Evolutionary conservation across 2,113 vertebrate species (phyloP).

Genomic region (Oryzias melastigma): DNA sequence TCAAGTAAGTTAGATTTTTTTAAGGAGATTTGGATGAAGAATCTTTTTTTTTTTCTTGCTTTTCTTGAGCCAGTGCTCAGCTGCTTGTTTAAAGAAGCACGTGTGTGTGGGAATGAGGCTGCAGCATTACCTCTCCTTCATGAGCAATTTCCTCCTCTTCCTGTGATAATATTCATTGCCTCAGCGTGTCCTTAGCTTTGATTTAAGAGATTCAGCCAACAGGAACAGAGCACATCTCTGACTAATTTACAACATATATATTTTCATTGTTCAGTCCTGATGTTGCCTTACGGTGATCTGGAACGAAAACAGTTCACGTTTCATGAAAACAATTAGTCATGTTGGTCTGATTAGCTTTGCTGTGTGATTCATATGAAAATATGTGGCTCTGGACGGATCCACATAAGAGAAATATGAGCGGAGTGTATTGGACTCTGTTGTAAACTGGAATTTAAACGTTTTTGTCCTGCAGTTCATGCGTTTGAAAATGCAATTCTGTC

Average conservation of each 20-base stretch:
- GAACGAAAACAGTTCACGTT: neutral
- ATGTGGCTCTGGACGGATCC: conserved; percentile 28
- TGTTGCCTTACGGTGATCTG: conserved; percentile 24
- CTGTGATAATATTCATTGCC: conserved; percentile 67
- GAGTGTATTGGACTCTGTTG: conserved; percentile 48
- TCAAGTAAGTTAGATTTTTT: conserved; percentile 2
- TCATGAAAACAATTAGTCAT: conserved; percentile 31
- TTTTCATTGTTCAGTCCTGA: neutral
- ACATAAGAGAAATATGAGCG: conserved; percentile 28
- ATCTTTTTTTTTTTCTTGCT: conserved; percentile 28
- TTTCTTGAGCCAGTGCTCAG: conserved; percentile 9
- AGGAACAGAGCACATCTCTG: conserved; percentile 28
- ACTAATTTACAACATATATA: conserved; percentile 13
- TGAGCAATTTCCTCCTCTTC: conserved; percentile 67
- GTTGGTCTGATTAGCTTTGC: conserved; percentile 26
- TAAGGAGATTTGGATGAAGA: conserved; percentile 12
- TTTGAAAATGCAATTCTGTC: conserved; percentile 43
- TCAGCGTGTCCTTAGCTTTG: conserved; percentile 34
- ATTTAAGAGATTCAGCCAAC: conserved; percentile 65
- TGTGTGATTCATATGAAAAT: conserved; percentile 20
- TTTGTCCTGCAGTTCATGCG: conserved; percentile 34
- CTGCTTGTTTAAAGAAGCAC: conserved; percentile 31
- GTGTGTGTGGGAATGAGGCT: conserved; percentile 30
- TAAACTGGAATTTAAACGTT: conserved; percentile 39
- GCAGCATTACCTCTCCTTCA: conserved; percentile 54